Conservation (phyloP, 53 echinoderm and acorn worm genomes). For the Actinopyga echinites region DNA sequence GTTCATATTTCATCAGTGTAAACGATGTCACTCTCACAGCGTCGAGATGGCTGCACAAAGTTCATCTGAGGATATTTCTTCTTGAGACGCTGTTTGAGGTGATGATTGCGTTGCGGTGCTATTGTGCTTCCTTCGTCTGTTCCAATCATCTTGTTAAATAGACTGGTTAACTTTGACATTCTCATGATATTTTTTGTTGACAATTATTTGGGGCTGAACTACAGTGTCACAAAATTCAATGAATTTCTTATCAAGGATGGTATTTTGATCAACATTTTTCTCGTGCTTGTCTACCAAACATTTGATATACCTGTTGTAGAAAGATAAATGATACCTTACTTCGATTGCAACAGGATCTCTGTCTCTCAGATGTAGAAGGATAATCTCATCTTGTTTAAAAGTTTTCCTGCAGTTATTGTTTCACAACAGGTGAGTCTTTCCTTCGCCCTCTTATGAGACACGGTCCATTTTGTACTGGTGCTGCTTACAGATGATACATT, state of each 20-base stretch:
- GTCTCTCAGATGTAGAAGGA: slow-evolving; percentile 19
- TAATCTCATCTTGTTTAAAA: slow-evolving; percentile 4
- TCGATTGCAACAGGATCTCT: slow-evolving; percentile 39
- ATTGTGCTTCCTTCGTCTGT: too few species aligned
- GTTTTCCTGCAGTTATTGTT: slow-evolving; percentile 38
- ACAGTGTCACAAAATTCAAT: not conserved
- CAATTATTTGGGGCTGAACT: too few species aligned
- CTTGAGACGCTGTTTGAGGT: too few species aligned
- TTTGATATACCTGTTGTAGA: slow-evolving; percentile 12
- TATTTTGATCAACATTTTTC: not conserved
- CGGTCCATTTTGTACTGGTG: not conserved
- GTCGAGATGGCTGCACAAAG: not conserved
- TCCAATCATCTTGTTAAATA: too few species aligned
- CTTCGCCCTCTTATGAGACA: slow-evolving; percentile 9
- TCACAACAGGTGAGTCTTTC: slow-evolving; percentile 26
- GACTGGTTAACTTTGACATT: too few species aligned
- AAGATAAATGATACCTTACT: slow-evolving; percentile 21
- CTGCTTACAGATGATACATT: not conserved
- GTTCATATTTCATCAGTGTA: not conserved
- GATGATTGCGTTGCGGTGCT: too few species aligned
- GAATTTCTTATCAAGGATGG: not conserved
- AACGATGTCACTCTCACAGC: not conserved
- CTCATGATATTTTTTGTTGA: too few species aligned
- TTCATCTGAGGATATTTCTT: not conserved
- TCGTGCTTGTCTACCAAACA: not conserved